Base-by-base conservation (phyloP, 2,888 invertebrate genomes). In the Coleophora deauratella region DNA sequence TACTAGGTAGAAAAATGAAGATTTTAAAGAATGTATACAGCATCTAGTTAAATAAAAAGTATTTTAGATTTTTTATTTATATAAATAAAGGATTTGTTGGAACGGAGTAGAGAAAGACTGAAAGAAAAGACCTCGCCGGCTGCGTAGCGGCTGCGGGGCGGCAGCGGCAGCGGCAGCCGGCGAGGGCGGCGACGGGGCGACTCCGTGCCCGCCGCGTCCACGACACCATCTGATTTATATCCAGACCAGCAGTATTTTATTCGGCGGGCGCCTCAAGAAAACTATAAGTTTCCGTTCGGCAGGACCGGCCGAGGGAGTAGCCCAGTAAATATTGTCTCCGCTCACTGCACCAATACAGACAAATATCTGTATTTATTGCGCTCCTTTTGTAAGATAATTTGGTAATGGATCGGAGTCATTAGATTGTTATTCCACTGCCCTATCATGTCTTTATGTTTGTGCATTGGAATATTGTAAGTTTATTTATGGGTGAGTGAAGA, bases 241-340 rank as follows among this genome's bases (percentile, higher is more conserved):
- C 66, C 72, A 63, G 63, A 66, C 69, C 81, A 78, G 79, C 80
- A 78, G 80, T 85, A 85, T 85, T 84, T 84, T 84, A 85, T 85
- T 75, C 82, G 73, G 62, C 76, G 79, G 81, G 81, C 81, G 84
- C 81, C 84, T 84, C 82, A 85, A 84, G 74, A 75, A 80, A 81
- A 78, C 85, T 85, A 84, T 84, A 85, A 85, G 84, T 84, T 84
- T 82, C 80, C 81, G 82, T 80, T 82, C 73, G 81, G 76, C 73
- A 78, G 73, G 76, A 71, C 76, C 74, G 72, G 74, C 76, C 74
- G 72, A 74, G 81, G 84, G 80, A 77, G 75, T 68, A 71, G 77
- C 72, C 73, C 77, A 78, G 74, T 82, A 82, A 82, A 85, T 84
- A 84, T 82, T 84, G 84, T 84, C 82, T 74, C 76, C 72, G 72